Conservation (phyloP, 2,888 invertebrate species). For the Lottia scabra region DNA sequence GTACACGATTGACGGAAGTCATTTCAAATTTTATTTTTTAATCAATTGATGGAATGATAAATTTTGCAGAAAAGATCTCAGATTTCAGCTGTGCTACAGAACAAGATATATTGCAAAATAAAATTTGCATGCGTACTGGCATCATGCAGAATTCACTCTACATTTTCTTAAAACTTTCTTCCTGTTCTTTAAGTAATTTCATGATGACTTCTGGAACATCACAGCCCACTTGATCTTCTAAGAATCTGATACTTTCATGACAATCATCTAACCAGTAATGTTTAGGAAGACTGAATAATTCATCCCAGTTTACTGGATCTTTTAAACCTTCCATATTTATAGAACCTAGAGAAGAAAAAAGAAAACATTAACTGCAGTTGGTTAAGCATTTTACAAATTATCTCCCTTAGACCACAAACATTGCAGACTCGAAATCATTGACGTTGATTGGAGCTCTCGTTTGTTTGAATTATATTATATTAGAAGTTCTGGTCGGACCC, state of each 20-base stretch:
- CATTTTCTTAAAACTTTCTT: conserved; percentile 59
- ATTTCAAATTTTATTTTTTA: no score
- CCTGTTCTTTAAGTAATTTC: conserved; percentile 78
- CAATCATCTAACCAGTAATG: conserved; percentile 91
- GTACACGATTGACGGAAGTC: no score
- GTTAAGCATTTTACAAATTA: not conserved
- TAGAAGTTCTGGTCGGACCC: no score
- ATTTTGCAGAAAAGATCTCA: no score
- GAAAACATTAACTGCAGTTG: not conserved
- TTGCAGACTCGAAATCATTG: no score
- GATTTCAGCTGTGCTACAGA: no score
- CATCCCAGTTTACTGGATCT: conserved; percentile 78
- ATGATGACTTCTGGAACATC: conserved; percentile 85
- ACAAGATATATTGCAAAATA: no score
- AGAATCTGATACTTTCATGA: conserved; percentile 85
- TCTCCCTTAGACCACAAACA: not conserved
- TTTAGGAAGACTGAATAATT: conserved; percentile 89
- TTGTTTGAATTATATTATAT: no score
- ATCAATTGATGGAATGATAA: no score
- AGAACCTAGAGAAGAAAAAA: conserved; percentile 46
- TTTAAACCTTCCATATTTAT: conserved; percentile 81
- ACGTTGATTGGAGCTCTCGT: no score
- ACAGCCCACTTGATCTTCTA: conserved; percentile 89
- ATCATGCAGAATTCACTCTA: not conserved
- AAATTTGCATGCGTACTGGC: no score